phyloP scores from a whole-genome alignment of 2,113 vertebrate species.

The Gasterosteus aculeatus region DNA sequence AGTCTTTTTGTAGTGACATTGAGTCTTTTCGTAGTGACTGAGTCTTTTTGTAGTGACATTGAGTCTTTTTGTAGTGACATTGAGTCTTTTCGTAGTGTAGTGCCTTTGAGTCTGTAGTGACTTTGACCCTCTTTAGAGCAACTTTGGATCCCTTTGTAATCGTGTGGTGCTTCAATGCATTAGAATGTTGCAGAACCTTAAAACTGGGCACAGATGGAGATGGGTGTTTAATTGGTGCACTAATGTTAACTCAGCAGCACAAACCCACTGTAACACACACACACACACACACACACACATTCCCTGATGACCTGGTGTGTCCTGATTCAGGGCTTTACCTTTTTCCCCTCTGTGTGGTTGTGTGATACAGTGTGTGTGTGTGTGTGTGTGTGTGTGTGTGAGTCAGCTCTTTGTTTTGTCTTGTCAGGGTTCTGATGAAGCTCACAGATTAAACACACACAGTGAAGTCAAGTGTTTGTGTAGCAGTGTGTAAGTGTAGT shows the following conservation, averaged over 20 bases:
- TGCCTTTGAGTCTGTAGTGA: background rate
- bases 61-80: too few species aligned
- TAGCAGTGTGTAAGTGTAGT: background rate
- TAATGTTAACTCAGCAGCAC: constrained; percentile 61
- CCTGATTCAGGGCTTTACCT: constrained; percentile 72
- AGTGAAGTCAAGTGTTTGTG: constrained; percentile 30
- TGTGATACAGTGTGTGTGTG: constrained; percentile 8
- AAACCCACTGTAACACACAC: constrained; percentile 9
- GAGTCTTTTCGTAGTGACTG: background rate
- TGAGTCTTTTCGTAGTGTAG: background rate
- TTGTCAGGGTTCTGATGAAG: constrained; percentile 73
- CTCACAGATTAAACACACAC: constrained; percentile 66
- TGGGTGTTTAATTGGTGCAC: constrained; percentile 50
- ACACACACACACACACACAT: constrained; percentile 24
- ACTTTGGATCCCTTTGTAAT: background rate
- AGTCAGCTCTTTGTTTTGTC: constrained; percentile 75
- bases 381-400: background rate
- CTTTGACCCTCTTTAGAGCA: too few species aligned
- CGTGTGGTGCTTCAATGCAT: background rate
- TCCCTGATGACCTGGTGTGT: constrained; percentile 56
- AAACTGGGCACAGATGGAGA: background rate
- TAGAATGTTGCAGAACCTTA: background rate
- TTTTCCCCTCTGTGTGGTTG: constrained; percentile 37
- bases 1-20: too few species aligned
- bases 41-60: too few species aligned